phyloP scores from a whole-genome alignment of 2,797 vertebrate species.

The Leptodactylus fallax region DNA sequence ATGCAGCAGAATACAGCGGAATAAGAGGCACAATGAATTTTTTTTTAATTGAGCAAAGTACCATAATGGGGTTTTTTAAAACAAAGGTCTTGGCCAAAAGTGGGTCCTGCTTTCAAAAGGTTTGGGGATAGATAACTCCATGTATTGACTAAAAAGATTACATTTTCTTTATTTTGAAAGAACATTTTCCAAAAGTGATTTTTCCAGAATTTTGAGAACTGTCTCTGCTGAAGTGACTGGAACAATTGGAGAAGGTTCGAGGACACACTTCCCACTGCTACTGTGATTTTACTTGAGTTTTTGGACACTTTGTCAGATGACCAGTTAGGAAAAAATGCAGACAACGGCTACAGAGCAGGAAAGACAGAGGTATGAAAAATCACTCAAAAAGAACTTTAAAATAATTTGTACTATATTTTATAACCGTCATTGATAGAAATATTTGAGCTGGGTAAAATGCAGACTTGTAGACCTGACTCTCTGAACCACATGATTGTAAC shows the following conservation, averaged over 20 bases:
- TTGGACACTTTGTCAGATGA: slow-evolving; percentile 21
- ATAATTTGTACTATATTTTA: too few species aligned
- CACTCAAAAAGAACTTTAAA: background rate
- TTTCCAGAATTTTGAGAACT: background rate
- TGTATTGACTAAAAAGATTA: background rate
- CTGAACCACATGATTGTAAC: too few species aligned
- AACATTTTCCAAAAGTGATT: background rate
- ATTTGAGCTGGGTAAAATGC: background rate
- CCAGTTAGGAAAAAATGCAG: slow-evolving; percentile 46
- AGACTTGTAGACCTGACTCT: background rate
- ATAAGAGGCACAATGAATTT: too few species aligned
- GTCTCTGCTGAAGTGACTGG: slow-evolving; percentile 4
- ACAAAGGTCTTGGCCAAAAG: too few species aligned
- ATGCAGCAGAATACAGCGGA: too few species aligned
- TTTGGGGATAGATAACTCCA: too few species aligned
- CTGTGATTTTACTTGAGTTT: background rate
- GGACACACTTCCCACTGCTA: background rate
- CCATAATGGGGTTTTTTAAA: too few species aligned
- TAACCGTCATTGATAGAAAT: background rate
- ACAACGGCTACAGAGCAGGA: slow-evolving; percentile 8
- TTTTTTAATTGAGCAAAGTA: too few species aligned
- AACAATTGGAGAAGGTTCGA: background rate
- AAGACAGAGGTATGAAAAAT: slow-evolving; percentile 3
- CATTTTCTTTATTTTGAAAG: background rate
- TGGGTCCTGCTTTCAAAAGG: too few species aligned